These are phyloP conservation scores for Bathynomus jamesi DNA, from an alignment of 1,140 invertebrate species.

Conservation along the genomic window DNA sequence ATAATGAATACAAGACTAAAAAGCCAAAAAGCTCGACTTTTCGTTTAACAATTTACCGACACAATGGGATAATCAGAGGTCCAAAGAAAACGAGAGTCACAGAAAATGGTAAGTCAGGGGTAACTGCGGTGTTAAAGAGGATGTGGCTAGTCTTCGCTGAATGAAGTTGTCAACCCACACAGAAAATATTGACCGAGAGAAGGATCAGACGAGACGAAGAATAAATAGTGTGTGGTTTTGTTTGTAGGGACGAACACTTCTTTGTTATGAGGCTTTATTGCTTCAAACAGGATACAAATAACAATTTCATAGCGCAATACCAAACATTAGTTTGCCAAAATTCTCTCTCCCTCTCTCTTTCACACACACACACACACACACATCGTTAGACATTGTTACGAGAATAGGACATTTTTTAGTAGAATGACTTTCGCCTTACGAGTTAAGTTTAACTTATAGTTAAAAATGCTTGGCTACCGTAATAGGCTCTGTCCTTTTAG, in stretches of 20 bases:
- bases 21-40: background rate
- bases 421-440: too few relatives aligned
- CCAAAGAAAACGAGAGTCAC: background rate
- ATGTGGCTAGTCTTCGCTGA: background rate
- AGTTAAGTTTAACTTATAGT: too few relatives aligned
- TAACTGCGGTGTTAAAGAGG: background rate
- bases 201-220: background rate
- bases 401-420: too few relatives aligned
- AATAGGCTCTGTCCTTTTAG: too few relatives aligned
- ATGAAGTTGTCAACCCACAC: background rate
- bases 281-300: background rate
- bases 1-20: background rate
- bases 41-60: background rate
- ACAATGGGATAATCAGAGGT: background rate
- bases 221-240: background rate
- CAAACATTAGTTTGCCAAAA: background rate
- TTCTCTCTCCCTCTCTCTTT: too few relatives aligned
- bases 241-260: background rate
- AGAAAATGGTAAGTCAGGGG: background rate
- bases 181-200: background rate
- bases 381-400: background rate
- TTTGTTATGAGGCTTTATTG: background rate
- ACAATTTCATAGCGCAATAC: background rate
- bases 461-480: too few relatives aligned
- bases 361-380: background rate